These are phyloP conservation scores for Cavia porcellus DNA, from an alignment of 2,113 vertebrate genomes.

Conservation along the genomic window DNA sequence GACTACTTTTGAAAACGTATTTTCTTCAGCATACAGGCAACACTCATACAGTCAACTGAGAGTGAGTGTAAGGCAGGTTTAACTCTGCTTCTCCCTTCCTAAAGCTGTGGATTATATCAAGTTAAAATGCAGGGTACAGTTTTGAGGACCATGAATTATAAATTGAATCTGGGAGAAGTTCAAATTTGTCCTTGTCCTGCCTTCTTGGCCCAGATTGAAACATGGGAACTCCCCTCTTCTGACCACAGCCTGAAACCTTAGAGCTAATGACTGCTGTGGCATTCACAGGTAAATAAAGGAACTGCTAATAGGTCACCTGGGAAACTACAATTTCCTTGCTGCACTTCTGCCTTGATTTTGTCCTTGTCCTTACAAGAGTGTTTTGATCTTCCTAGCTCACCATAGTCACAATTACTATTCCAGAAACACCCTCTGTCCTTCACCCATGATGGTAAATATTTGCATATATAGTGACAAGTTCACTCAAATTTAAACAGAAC, in stretches of 20 bases:
- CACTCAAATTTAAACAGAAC: slow-evolving; percentile 55
- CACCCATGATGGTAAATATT: not conserved
- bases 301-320: not conserved
- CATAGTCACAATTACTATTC: not conserved
- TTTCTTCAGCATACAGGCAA: not conserved
- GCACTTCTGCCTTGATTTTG: not conserved
- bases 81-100: not conserved
- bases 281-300: not conserved
- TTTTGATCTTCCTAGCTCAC: not conserved
- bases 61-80: not conserved
- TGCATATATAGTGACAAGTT: not conserved
- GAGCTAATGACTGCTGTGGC: not conserved
- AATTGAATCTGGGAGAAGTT: not conserved
- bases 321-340: not conserved
- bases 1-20: not conserved
- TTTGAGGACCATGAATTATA: not conserved
- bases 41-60: not conserved
- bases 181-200: not conserved
- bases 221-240: not conserved
- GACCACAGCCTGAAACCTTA: not conserved
- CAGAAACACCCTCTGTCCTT: not conserved
- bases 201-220: not conserved
- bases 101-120: not conserved
- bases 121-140: not conserved
- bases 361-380: not conserved